A percentile compares a stretch with the other conserved stretches of the same genome.
These are phyloP conservation scores for Myrmophylax atrothorax DNA, from an alignment of 2,113 vertebrate genomes.

Conservation along the genomic window DNA sequence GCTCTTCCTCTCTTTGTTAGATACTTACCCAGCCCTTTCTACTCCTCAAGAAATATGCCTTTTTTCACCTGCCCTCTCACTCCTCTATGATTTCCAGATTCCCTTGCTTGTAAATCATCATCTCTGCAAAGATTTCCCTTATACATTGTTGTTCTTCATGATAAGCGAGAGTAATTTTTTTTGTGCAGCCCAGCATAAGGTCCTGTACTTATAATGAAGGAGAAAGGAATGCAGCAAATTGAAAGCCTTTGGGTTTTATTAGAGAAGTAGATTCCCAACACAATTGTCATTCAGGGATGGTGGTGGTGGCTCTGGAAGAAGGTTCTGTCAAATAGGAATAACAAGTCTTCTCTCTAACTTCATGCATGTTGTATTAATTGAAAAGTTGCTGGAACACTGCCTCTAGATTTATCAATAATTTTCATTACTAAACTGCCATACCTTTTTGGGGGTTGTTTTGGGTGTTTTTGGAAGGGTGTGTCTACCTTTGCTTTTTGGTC, in stretches of 20 bases:
- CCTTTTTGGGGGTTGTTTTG: not conserved
- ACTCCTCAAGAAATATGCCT: not conserved
- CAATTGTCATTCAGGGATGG: not conserved
- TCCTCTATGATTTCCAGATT: not conserved
- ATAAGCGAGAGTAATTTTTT: not conserved
- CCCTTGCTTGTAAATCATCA: not conserved
- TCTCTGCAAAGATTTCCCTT: not conserved
- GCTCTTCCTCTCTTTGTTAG: not conserved
- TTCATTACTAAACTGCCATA: not conserved
- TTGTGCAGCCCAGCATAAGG: not conserved
- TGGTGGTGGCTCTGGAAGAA: not conserved
- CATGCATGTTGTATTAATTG: not conserved
- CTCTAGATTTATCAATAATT: not conserved
- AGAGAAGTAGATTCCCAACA: not conserved
- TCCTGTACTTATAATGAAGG: not conserved
- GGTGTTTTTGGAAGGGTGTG: rapidly evolving
- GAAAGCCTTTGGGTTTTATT: not conserved
- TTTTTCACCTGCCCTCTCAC: not conserved
- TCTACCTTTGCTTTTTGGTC: not conserved
- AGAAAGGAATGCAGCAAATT: not conserved
- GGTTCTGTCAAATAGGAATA: not conserved
- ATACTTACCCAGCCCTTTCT: not conserved
- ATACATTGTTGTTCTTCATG: not conserved
- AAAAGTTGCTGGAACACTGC: not conserved
- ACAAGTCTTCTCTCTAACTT: not conserved